Evolutionary conservation across 2,888 invertebrate genomes (phyloP).

Genomic region (Nomada fabriciana): DNA sequence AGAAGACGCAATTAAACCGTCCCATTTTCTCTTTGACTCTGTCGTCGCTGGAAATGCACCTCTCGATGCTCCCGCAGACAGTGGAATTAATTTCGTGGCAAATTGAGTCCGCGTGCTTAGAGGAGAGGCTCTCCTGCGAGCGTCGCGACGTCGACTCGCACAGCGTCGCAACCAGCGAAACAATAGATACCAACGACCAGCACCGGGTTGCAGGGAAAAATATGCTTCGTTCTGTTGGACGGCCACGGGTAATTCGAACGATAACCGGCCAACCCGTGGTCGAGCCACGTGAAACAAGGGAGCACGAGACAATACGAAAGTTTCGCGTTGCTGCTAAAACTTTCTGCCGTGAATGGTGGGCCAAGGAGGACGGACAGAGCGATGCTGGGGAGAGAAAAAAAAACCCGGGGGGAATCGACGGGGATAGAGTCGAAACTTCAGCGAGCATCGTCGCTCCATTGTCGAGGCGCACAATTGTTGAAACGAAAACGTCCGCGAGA

Average conservation of each 20-base stretch:
- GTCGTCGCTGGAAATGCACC: conserved; percentile 25
- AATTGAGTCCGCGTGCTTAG: conserved; percentile 33
- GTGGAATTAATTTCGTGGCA: conserved; percentile 44
- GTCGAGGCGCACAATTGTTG: conserved; percentile 52
- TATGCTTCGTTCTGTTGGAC: conserved; percentile 21
- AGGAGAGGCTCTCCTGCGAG: conserved; percentile 5
- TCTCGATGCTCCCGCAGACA: conserved; percentile 1
- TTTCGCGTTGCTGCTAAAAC: conserved; percentile 70
- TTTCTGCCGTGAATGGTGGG: conserved; percentile 58
- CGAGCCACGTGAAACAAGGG: conserved; percentile 49
- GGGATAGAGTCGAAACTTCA: conserved; percentile 64
- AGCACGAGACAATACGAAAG: conserved; percentile 67
- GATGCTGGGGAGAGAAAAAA: conserved; percentile 6
- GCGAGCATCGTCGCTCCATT: conserved; percentile 43
- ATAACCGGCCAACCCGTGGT: conserved; percentile 38
- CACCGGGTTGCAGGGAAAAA: conserved; percentile 1
- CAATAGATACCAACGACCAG: conserved; percentile 30
- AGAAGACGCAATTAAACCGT: conserved; percentile 34
- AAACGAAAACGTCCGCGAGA: conserved; percentile 41
- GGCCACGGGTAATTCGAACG: conserved; percentile 52
- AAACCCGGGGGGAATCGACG: conserved; percentile 10
- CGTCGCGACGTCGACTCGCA: conserved; percentile 20
- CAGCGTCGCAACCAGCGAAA: background rate
- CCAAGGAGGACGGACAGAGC: background rate
- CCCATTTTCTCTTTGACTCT: conserved; percentile 26